A percentile compares a stretch with the other conserved stretches of the same genome.
Conservation (phyloP, 2,797 vertebrate genomes). For the Salarias fasciatus region DNA sequence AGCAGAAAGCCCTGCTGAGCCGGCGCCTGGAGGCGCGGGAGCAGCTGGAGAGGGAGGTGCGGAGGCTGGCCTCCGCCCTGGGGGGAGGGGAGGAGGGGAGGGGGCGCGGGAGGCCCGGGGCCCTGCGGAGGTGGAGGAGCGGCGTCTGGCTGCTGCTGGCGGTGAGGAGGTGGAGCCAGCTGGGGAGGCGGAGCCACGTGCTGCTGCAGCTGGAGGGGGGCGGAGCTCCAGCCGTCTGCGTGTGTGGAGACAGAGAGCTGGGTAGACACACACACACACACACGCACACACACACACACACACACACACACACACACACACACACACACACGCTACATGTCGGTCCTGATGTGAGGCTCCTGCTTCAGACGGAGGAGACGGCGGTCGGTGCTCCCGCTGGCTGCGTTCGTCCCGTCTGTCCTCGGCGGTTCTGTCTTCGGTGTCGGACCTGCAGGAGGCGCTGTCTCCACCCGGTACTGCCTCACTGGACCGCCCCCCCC, state of each 20-base stretch:
- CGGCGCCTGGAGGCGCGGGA: constrained; percentile 32
- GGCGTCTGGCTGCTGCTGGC: constrained; percentile 51
- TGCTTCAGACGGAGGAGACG: too few relatives aligned
- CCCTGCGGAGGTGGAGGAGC: constrained; percentile 61
- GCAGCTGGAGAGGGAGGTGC: constrained; percentile 65
- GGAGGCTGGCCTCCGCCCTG: constrained; percentile 57
- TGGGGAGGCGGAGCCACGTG: constrained; percentile 8
- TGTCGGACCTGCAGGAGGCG: constrained; percentile 58
- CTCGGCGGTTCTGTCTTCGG: constrained; percentile 47
- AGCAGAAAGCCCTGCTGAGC: constrained; percentile 58
- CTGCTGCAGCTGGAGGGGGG: constrained; percentile 53
- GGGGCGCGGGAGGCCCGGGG: neutral
- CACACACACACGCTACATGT: too few relatives aligned
- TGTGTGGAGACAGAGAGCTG: constrained; percentile 26
- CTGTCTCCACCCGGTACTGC: constrained; percentile 40
- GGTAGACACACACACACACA: too few relatives aligned
- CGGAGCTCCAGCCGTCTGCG: constrained; percentile 4
- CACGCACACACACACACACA: too few relatives aligned
- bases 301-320: too few relatives aligned
- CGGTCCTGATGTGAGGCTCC: too few relatives aligned
- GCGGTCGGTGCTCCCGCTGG: constrained; percentile 37
- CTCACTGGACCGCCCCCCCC: too few relatives aligned
- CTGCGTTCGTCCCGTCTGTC: constrained; percentile 59
- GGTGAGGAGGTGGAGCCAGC: constrained; percentile 40
- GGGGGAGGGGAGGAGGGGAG: constrained; percentile 23